Conservation (phyloP, 92 coral and sea anemone species). For the Paragorgia papillata region DNA sequence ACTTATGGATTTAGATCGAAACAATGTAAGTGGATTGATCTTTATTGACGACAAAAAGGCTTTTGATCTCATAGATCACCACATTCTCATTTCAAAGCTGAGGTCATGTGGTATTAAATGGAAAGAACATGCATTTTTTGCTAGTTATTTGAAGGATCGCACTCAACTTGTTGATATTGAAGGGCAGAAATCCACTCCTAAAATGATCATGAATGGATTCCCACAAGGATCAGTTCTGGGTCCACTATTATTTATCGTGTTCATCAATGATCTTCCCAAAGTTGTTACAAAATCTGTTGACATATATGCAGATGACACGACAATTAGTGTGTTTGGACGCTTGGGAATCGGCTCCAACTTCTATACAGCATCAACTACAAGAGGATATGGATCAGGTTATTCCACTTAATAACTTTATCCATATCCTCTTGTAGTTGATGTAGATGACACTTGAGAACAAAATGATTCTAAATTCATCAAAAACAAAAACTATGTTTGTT, state of each 20-base stretch:
- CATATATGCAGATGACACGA: constrained; percentile 54
- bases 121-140: constrained; percentile 22
- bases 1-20: constrained; percentile 41
- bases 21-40: constrained; percentile 46
- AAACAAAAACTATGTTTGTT: constrained; percentile 4
- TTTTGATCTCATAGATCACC: constrained; percentile 51
- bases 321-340: constrained; percentile 40
- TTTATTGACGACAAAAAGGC: constrained; percentile 45
- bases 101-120: constrained; percentile 44
- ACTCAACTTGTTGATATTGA: no score
- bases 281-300: constrained; percentile 17
- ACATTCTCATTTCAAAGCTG: constrained; percentile 34
- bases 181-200: no score
- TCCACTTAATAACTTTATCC: no score
- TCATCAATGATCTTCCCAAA: constrained; percentile 33
- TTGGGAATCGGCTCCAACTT: constrained; percentile 31
- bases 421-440: no score
- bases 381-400: constrained; percentile 30
- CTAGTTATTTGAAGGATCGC: no score
- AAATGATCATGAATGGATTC: no score
- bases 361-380: constrained; percentile 39
- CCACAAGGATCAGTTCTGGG: no score
- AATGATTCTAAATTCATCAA: constrained; percentile 26
- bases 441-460: constrained; percentile 27
- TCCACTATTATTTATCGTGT: constrained; percentile 32